A percentile compares a stretch with the other conserved stretches of the same genome.
These are phyloP conservation scores for Drosophila aldrichi DNA, from an alignment of 2,888 invertebrate genomes.

Conservation along the genomic window DNA sequence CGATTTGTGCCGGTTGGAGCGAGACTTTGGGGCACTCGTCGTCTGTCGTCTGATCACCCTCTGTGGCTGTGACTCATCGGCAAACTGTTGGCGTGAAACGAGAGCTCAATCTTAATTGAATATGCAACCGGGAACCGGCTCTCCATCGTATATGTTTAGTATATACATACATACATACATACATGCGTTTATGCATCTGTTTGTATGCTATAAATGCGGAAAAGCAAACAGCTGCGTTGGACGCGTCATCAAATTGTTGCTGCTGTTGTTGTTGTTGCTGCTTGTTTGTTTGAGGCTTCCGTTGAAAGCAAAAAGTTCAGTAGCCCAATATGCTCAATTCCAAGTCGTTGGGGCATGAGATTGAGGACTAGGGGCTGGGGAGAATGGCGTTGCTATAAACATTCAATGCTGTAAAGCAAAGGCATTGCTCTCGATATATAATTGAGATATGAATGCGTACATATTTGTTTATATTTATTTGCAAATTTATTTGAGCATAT, in stretches of 20 bases:
- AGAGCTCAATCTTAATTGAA: constrained; percentile 40
- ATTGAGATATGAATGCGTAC: constrained; percentile 59
- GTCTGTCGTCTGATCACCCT: constrained; percentile 10
- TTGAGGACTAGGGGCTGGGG: neutral
- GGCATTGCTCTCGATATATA: constrained; percentile 1
- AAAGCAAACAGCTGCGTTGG: constrained; percentile 52
- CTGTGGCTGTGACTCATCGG: constrained; percentile 33
- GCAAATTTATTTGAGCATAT: neutral
- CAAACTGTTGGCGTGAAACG: constrained; percentile 14
- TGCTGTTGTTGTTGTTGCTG: constrained; percentile 26
- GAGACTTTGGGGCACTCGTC: constrained; percentile 23
- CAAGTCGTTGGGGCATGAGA: neutral
- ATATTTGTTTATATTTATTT: constrained; percentile 24
- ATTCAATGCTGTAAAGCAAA: constrained; percentile 21
- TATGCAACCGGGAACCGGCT: constrained; percentile 39
- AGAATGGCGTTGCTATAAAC: constrained; percentile 36
- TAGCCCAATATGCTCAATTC: constrained; percentile 42
- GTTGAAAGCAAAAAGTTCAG: constrained; percentile 74
- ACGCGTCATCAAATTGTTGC: constrained; percentile 45
- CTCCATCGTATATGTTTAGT: neutral
- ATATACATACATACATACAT: neutral
- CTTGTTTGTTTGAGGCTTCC: constrained; percentile 25
- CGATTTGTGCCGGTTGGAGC: constrained; percentile 11
- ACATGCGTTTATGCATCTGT: neutral
- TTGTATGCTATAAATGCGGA: constrained; percentile 52